Evolutionary conservation across 2,113 vertebrate species (phyloP).

Genomic region (Sylvilagus bachmani): DNA sequence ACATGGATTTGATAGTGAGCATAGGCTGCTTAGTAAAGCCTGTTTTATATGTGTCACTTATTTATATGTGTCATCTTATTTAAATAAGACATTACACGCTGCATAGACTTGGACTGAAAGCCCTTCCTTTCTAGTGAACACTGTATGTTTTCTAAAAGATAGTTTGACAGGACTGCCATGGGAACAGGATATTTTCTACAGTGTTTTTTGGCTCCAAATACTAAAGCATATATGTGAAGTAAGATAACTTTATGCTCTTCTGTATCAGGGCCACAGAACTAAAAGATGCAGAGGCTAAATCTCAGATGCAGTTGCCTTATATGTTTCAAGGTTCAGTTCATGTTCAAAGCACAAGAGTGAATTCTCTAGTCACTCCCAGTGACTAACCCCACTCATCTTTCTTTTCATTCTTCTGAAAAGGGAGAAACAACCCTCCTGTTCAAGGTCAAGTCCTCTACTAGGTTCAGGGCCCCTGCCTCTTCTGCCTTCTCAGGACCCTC

Average conservation of each 20-base stretch:
- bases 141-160: constrained; percentile 5
- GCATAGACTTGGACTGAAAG: not conserved
- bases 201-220: constrained; percentile 35
- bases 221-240: not conserved
- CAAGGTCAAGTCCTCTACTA: not conserved
- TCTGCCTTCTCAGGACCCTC: not conserved
- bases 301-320: not conserved
- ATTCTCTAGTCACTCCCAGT: constrained; percentile 13
- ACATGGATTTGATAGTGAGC: constrained; percentile 8
- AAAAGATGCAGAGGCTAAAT: not conserved
- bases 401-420: not conserved
- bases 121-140: constrained; percentile 37
- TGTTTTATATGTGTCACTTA: constrained; percentile 2
- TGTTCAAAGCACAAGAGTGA: not conserved
- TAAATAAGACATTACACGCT: not conserved
- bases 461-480: not conserved
- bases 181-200: not conserved
- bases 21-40: not conserved
- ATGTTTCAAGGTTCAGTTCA: not conserved
- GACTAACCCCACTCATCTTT: not conserved
- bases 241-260: constrained; percentile 23
- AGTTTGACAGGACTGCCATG: not conserved
- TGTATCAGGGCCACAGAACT: not conserved
- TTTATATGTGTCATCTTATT: constrained; percentile 52
- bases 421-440: not conserved